Evolutionary conservation across 2,888 invertebrate genomes (phyloP), one percentile per base, ranked within the genome.

Genomic region (Lissonota sp.): DNA sequence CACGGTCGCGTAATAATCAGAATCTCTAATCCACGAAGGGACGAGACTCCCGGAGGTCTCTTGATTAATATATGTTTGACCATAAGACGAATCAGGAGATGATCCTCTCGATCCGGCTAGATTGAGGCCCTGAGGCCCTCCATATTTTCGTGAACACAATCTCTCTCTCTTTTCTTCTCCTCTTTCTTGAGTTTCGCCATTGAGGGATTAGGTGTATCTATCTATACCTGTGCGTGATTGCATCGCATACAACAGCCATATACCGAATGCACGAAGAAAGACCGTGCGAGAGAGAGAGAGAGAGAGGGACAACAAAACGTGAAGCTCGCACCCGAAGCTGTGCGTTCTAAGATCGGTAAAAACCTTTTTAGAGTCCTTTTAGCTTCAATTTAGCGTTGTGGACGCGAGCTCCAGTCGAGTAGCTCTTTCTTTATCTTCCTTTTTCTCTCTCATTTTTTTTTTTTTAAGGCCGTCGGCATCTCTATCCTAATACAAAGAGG

Each of bases 401-500:
- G 84, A 85, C 83, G 81, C 72, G 76, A 40, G 39, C 37, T 46
- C 60, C 66, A 77, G 64, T 62, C 67, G 75, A 71, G 73, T 76
- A 78, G 78, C 64, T 60, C 53, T 42, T 16, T 51, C 42, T 67
- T 58, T 60, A 44, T 58, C 7, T 5, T 49, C 10, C 12, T 10
- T 49, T 39, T 40, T 58, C 37, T 63, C 49, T 26, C 16, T 53
- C 42, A 46, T 73, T 26, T 64, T 58, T 46, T 71, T n/a, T 46
- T 78, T 79, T 84, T 84, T 83, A 79, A 82, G 58, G 69, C 79
- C 82, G 89, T 90, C 91, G 91, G 91, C 91, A 90, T 89, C 89
- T 87, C 91, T 90, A 91, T 90, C 89, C 90, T 89, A 89, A 90
- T 91, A 91, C 91, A 92, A 92, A 92, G 91, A 91, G 91, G 91